Evolutionary conservation across 2,797 vertebrate genomes (phyloP).

Genomic region (Coregonus ussuriensis): DNA sequence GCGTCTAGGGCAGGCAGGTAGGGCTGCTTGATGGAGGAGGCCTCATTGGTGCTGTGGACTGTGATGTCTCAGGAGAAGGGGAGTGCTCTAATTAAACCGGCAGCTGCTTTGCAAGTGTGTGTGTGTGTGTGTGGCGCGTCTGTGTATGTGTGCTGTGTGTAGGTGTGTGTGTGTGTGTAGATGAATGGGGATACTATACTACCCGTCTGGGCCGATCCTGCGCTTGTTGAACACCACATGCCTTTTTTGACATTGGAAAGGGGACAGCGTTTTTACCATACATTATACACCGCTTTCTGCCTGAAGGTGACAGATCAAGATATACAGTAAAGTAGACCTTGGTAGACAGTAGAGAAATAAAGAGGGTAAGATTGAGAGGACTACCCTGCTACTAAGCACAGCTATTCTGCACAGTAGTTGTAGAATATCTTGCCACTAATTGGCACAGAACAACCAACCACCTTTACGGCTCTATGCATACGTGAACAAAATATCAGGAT

Average conservation of each 20-base stretch:
- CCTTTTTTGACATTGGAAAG: constrained; percentile 42
- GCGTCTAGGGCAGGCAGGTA: background rate
- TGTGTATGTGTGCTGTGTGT: background rate
- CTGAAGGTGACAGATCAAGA: background rate
- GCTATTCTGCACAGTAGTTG: background rate
- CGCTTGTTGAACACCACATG: constrained; percentile 34
- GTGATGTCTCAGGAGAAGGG: constrained; percentile 30
- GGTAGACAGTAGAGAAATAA: background rate
- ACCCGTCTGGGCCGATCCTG: background rate
- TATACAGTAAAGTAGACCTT: constrained; percentile 11
- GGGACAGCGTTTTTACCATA: constrained; percentile 31
- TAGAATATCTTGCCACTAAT: background rate
- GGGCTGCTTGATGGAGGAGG: constrained; percentile 38
- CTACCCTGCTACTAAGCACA: background rate
- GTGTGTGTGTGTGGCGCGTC: background rate
- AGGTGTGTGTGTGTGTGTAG: background rate
- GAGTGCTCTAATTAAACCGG: constrained; percentile 53
- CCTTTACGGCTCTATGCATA: background rate
- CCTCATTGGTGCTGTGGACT: constrained; percentile 22
- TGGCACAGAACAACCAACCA: background rate
- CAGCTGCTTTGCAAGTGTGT: constrained; percentile 36
- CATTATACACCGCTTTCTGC: constrained; percentile 27
- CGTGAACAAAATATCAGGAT: background rate
- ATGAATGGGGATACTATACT: too few relatives aligned
- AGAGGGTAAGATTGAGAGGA: constrained; percentile 6